Evolutionary conservation across 2,113 vertebrate genomes (phyloP).

Genomic region (Xiphophorus hellerii): DNA sequence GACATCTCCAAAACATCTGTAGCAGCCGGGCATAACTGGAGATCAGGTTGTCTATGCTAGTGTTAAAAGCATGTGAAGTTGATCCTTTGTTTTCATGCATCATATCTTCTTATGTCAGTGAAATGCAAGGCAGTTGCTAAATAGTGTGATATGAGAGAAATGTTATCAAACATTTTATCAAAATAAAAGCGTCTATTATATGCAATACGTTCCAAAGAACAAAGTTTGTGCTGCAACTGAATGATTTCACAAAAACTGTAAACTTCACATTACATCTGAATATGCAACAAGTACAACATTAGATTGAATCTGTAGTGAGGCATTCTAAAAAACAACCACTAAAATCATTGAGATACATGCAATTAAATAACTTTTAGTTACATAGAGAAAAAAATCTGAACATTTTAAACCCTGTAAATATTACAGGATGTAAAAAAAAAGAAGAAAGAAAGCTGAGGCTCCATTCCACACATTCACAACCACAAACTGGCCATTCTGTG

Average conservation of each 20-base stretch:
- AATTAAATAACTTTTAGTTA: conserved; percentile 40
- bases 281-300: not conserved
- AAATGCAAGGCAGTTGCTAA: too few relatives aligned
- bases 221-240: not conserved
- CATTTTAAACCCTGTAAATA: not conserved
- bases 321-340: not conserved
- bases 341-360: conserved; percentile 19
- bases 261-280: not conserved
- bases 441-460: conserved; percentile 14
- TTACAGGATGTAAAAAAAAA: conserved; percentile 24
- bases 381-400: not conserved
- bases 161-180: not conserved
- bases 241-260: not conserved
- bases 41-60: too few relatives aligned
- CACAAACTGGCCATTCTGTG: conserved; percentile 38
- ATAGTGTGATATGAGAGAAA: too few relatives aligned
- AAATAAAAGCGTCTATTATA: not conserved
- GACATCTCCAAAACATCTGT: too few relatives aligned
- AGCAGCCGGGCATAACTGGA: too few relatives aligned
- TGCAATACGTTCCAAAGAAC: not conserved
- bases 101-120: too few relatives aligned
- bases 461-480: conserved; percentile 51
- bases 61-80: too few relatives aligned
- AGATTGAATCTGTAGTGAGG: not conserved
- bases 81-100: too few relatives aligned